Conservation (phyloP, 2,888 invertebrate genomes). For the Cephus rjabovi region DNA sequence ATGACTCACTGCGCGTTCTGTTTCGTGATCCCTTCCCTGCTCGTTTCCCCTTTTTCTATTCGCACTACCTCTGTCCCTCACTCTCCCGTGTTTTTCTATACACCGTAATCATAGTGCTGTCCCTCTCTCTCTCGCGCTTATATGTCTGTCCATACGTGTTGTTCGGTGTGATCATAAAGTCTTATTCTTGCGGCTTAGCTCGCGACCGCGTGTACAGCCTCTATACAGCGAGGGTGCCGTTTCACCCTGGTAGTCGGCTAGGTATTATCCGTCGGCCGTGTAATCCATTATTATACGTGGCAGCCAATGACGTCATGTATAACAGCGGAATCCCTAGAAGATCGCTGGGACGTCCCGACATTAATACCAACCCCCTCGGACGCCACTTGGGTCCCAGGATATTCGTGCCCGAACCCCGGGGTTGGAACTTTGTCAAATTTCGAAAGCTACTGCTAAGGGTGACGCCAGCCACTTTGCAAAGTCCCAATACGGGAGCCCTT, state of each 20-base stretch:
- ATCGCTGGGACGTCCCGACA: slow-evolving; percentile 28
- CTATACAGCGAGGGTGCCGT: slow-evolving; percentile 32
- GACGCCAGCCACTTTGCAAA: not conserved
- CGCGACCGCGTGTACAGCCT: slow-evolving; percentile 29
- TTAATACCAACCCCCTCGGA: not conserved
- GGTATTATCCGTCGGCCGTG: slow-evolving; percentile 46
- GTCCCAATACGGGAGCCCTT: not conserved
- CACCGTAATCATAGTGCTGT: not conserved
- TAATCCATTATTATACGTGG: slow-evolving; percentile 49
- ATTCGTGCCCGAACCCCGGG: not conserved
- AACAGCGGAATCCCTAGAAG: slow-evolving; percentile 38
- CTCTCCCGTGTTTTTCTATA: not conserved
- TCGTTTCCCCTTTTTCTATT: slow-evolving; percentile 9
- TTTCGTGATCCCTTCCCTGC: slow-evolving; percentile 17
- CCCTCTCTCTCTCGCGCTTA: not conserved
- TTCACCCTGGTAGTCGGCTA: not conserved
- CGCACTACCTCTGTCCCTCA: not conserved
- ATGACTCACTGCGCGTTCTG: slow-evolving; percentile 31
- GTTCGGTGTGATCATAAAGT: slow-evolving; percentile 41
- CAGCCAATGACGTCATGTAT: slow-evolving; percentile 38
- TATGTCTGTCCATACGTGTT: not conserved
- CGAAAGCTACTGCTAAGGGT: not conserved
- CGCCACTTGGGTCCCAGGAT: not conserved
- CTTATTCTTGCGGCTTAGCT: slow-evolving; percentile 45
- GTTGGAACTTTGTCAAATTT: not conserved